Conservation (phyloP, 2,888 invertebrate species). For the Drosophila siamana region DNA sequence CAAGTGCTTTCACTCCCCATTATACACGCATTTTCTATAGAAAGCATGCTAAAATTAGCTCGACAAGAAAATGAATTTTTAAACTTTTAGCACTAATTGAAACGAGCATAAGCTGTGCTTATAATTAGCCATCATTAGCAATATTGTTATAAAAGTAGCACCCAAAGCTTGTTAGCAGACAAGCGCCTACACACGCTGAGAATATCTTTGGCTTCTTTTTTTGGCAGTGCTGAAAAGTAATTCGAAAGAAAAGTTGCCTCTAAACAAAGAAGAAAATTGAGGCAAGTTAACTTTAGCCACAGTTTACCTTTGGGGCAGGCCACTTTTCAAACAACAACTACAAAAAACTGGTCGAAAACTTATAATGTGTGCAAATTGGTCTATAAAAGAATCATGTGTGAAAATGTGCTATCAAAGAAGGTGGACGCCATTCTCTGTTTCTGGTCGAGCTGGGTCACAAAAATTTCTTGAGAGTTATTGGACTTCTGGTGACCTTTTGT, state of each 20-base stretch:
- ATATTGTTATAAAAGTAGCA: neutral
- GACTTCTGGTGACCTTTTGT: constrained; percentile 38
- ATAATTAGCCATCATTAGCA: neutral
- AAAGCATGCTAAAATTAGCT: neutral
- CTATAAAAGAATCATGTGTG: constrained; percentile 75
- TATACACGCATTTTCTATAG: neutral
- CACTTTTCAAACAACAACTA: constrained; percentile 34
- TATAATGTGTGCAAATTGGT: constrained; percentile 78
- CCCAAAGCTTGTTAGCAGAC: neutral
- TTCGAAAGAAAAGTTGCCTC: constrained; percentile 16
- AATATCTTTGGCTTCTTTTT: neutral
- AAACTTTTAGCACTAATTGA: neutral
- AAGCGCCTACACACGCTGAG: neutral
- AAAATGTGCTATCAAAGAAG: constrained; percentile 52
- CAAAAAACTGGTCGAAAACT: constrained; percentile 40
- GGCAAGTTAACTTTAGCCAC: constrained; percentile 47
- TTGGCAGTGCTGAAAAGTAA: constrained; percentile 4
- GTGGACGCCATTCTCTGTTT: no score
- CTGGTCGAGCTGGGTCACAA: neutral
- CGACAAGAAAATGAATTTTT: neutral
- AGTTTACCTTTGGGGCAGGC: constrained; percentile 58
- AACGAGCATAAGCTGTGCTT: constrained; percentile 1
- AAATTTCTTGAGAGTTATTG: constrained; percentile 36
- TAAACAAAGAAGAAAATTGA: constrained; percentile 54
- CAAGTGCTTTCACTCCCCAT: neutral